Conservation (phyloP, 2,113 vertebrate genomes). For the Platysteira castanea region DNA sequence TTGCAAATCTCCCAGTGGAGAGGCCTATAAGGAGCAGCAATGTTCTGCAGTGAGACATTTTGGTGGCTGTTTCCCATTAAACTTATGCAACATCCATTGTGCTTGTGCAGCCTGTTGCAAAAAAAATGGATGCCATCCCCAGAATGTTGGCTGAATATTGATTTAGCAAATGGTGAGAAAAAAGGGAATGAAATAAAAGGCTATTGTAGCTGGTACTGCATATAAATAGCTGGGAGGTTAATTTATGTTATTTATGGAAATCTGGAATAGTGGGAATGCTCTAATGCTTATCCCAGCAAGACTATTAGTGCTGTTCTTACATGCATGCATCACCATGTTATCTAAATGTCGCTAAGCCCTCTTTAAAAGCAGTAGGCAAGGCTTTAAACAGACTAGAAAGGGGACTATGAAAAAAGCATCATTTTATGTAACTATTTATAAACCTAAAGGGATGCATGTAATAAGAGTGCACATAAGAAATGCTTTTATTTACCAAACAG, state of each 20-base stretch:
- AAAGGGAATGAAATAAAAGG: slow-evolving; percentile 41
- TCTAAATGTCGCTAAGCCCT: background rate
- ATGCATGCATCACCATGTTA: slow-evolving; percentile 1
- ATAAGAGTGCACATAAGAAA: background rate
- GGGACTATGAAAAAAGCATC: background rate
- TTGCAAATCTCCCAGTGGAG: background rate
- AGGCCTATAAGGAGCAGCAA: background rate
- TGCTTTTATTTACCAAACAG: slow-evolving; percentile 18
- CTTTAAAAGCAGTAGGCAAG: slow-evolving; percentile 34
- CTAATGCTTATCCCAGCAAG: slow-evolving; percentile 41
- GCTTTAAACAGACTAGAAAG: slow-evolving; percentile 15
- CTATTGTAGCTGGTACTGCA: background rate
- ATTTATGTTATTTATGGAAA: slow-evolving; percentile 63
- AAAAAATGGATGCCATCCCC: slow-evolving; percentile 31
- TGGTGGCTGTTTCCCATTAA: background rate
- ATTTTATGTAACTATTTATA: slow-evolving; percentile 31
- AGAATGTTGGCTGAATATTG: slow-evolving; percentile 50
- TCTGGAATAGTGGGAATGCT: slow-evolving; percentile 59
- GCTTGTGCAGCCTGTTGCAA: slow-evolving; percentile 52
- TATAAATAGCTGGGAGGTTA: slow-evolving; percentile 43
- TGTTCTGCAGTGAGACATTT: background rate
- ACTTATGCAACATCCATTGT: slow-evolving; percentile 42
- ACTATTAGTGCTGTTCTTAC: slow-evolving; percentile 13
- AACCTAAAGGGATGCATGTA: background rate
- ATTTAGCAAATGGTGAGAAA: slow-evolving; percentile 30